Percentiles rank a stretch among this genome's conserved stretches.
phyloP scores from a whole-genome alignment of 2,888 invertebrate species.

The Drosophila engyochracea region DNA sequence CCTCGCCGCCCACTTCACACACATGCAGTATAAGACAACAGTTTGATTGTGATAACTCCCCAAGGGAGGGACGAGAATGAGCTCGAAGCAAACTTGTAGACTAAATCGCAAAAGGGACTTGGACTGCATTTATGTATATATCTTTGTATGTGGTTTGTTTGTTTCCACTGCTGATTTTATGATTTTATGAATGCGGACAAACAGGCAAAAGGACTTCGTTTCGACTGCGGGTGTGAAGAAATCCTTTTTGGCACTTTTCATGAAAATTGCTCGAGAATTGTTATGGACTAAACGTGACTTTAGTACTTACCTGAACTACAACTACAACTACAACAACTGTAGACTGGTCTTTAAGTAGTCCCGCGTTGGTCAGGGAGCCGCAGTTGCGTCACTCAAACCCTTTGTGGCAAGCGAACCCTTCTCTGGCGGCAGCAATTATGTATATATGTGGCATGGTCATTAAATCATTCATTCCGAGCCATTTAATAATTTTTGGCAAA shows the following conservation, averaged over 20 bases:
- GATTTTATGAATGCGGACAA: slow-evolving; percentile 67
- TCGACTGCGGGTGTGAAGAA: slow-evolving; percentile 52
- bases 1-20: slow-evolving; percentile 21
- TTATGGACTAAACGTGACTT: slow-evolving; percentile 72
- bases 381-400: slow-evolving; percentile 45
- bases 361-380: slow-evolving; percentile 3
- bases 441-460: slow-evolving; percentile 63
- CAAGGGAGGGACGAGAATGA: slow-evolving; percentile 34
- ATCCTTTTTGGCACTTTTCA: slow-evolving; percentile 73
- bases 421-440: slow-evolving; percentile 65
- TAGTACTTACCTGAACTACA: slow-evolving; percentile 22
- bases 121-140: slow-evolving; percentile 34
- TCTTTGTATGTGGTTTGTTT: background rate
- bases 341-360: background rate
- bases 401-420: slow-evolving; percentile 60
- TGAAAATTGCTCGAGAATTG: slow-evolving; percentile 64
- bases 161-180: slow-evolving; percentile 52
- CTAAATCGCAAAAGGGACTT: slow-evolving; percentile 32
- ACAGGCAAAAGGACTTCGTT: slow-evolving; percentile 10
- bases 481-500: slow-evolving; percentile 78
- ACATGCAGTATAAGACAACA: slow-evolving; percentile 49
- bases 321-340: background rate
- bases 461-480: slow-evolving; percentile 83
- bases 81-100: slow-evolving; percentile 28
- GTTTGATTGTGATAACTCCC: slow-evolving; percentile 73